Evolutionary conservation across 1,140 invertebrate species (phyloP).

Genomic region (Heliothis virescens): DNA sequence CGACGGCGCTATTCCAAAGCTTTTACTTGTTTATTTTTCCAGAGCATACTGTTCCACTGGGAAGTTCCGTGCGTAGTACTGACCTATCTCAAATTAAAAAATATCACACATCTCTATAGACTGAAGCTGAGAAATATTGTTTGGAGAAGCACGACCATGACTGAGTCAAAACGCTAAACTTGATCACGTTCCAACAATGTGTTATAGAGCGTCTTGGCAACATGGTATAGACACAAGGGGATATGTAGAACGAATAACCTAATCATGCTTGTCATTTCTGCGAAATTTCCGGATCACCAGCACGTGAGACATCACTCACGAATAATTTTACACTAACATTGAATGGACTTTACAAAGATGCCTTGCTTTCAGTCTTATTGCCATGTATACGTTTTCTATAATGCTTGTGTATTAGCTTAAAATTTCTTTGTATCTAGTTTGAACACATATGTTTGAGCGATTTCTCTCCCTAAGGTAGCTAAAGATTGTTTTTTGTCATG

Average conservation of each 20-base stretch:
- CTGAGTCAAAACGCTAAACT: constrained; percentile 20
- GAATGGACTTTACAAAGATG: neutral
- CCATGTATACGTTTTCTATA: neutral
- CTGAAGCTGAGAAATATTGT: constrained; percentile 4
- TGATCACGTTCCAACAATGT: constrained; percentile 47
- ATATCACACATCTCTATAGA: neutral
- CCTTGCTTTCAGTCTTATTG: neutral
- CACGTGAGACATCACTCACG: neutral
- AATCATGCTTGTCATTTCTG: neutral
- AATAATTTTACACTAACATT: neutral
- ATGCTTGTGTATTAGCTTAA: constrained; percentile 10
- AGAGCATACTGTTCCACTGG: constrained; percentile 71
- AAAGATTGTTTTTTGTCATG: constrained; percentile 6
- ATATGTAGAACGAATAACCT: neutral
- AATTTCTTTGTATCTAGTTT: constrained; percentile 46
- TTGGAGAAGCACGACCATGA: constrained; percentile 29
- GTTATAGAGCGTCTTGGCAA: constrained; percentile 32
- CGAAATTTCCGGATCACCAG: neutral
- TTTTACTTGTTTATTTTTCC: constrained; percentile 81
- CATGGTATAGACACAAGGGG: constrained; percentile 31
- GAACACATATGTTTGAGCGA: neutral
- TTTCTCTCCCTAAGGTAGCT: neutral
- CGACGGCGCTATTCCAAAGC: constrained; percentile 77
- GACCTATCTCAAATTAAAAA: constrained; percentile 15
- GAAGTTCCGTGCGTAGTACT: constrained; percentile 58